Base-by-base conservation (phyloP, 2,113 vertebrate species). In the Neolamprologus toae region DNA sequence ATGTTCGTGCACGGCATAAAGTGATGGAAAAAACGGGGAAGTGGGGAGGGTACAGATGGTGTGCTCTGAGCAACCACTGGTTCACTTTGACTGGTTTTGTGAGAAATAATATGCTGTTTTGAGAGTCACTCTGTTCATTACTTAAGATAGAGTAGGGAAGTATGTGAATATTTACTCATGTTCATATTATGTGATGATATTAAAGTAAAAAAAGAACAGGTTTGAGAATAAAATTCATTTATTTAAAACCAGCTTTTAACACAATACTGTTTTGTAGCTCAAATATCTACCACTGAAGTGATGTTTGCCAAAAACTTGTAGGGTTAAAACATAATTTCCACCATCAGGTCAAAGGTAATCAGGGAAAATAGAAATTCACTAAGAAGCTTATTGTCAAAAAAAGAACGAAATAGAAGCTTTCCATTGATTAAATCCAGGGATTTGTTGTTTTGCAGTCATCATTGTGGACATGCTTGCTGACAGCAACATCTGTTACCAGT, bases 401-500 rank as follows among this genome's bases (percentile, higher is more conserved):
- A 59, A 10, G 81, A 57, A 13, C 16, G 3, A 5, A 26, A 78
- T 23, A 7, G 6, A 17, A 9, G 57, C 47, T 31, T 21, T 11
- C 11, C 66, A 17, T 86, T 88, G 79, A 88, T 90, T 90, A 21
- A 76, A 90, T 88, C 66, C 31, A 45, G 14, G 23, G 21, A 59
- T 88, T 88, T 26, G 90, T 93, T 88, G 84, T 90, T 93, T 85
- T 40, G 76, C 68, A 90, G 86, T 92, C 89, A 90, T 86, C 66
- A 57, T 37, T 45, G 73, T 86, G 89, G 88, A 88, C 89, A 8
- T 86, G 85, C 92, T 81, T 14, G 83, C 76, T 89, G 92, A 93
- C 90, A 55, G 85, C 86, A 82, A 88, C 94, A 94, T 93, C 93
- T 95, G 94, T 90, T 92, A 19, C 3, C 80, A 19, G 71, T 84